Evolutionary conservation across 2,888 invertebrate species (phyloP).

Genomic region (Seira sanloemensis): DNA sequence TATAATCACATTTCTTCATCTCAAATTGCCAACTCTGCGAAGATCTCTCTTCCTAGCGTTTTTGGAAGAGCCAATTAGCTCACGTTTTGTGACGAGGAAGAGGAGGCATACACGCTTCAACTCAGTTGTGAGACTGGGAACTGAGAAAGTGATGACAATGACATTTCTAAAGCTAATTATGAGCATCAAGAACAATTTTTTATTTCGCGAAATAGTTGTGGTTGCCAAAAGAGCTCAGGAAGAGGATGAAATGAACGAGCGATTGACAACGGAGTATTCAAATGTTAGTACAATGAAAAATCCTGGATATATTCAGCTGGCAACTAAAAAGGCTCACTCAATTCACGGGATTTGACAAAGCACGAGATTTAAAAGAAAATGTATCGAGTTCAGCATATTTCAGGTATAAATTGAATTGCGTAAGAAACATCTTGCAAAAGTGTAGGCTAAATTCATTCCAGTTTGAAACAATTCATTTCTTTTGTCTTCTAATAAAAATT

Average conservation of each 20-base stretch:
- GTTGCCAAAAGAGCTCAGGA: conserved; percentile 27
- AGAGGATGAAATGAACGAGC: background rate
- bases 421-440: too few species aligned
- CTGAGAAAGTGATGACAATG: conserved; percentile 22
- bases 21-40: background rate
- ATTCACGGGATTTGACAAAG: too few species aligned
- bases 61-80: background rate
- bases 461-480: too few species aligned
- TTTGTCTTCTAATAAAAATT: too few species aligned
- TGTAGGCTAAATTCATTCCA: too few species aligned
- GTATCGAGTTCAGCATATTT: too few species aligned
- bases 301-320: too few species aligned
- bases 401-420: too few species aligned
- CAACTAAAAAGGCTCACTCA: too few species aligned
- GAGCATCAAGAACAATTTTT: conserved; percentile 24
- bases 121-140: background rate
- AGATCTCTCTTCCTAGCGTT: background rate
- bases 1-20: background rate
- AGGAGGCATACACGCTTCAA: background rate
- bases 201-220: conserved; percentile 1
- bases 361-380: too few species aligned
- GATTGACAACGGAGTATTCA: background rate
- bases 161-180: conserved; percentile 36
- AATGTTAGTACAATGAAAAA: too few species aligned
- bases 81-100: background rate